Evolutionary conservation across 1,140 invertebrate genomes (phyloP), one percentile per base, ranked within the genome.

Genomic region (Dufourea novaeangliae): DNA sequence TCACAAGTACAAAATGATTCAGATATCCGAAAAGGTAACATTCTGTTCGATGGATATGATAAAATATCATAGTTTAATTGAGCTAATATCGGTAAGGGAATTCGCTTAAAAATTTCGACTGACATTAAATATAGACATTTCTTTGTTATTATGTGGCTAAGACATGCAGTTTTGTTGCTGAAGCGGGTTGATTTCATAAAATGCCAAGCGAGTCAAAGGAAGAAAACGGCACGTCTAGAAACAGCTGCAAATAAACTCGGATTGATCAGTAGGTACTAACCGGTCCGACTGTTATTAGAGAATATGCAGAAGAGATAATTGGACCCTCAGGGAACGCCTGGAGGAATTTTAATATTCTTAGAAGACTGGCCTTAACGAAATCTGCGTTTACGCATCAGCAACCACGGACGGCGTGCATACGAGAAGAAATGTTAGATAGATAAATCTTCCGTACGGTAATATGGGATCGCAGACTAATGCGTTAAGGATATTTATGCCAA

Each of bases 261-360:
- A 63, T 63, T 57, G 70, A 37, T 61, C 70, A 37, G 44, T n/a
- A n/a, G n/a, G n/a, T n/a, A 41, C 25, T 54, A 63, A 52, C 72
- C 63, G 67, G 61, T 25, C 70, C 29, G 22, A 61, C 56, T 74
- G 64, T 79, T 75, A 83, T 83, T 87, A 83, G 79, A 77, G 83
- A 87, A 87, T 84, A 87, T 78, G 85, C 81, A 83, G 78, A 85
- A 81, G 71, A 81, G 83, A 86, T 86, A 86, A 86, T 86, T 86
- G 83, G 80, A 80, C 82, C 78, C 72, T 76, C 71, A 64, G 77
- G 72, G 72, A 57, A 56, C 72, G 64, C 50, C 62, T 57, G 8
- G 37, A 37, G 70, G 70, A 73, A 64, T 73, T 73, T 64, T 29
- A 39, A 64, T 32, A 52, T 64, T 73, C 70, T 52, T 52, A 64